A percentile compares a stretch with the other conserved stretches of the same genome.
These are phyloP conservation scores for Limnothrissa miodon DNA, from an alignment of 2,113 vertebrate species.

Conservation along the genomic window DNA sequence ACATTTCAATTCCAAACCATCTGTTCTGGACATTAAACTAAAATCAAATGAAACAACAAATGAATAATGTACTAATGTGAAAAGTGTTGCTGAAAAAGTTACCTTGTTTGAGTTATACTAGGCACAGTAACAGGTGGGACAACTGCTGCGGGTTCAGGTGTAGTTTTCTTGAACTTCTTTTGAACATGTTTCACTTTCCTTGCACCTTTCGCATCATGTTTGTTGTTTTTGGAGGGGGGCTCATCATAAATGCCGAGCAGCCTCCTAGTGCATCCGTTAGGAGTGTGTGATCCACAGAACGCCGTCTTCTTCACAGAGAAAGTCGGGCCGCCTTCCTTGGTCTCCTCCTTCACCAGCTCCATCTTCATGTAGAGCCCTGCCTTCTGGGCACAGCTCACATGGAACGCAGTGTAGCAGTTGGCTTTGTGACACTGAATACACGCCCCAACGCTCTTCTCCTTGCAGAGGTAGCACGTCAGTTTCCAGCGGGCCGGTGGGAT, in stretches of 20 bases:
- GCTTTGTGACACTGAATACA: conserved; percentile 98
- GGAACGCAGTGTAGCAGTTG: conserved; percentile 97
- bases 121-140: conserved; percentile 80
- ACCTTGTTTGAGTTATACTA: conserved; percentile 93
- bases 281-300: conserved; percentile 92
- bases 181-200: conserved; percentile 80
- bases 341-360: conserved; percentile 88
- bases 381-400: conserved; percentile 95
- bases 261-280: conserved; percentile 83
- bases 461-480: conserved; percentile 97
- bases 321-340: conserved; percentile 63
- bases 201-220: conserved; percentile 75
- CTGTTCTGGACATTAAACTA: background rate
- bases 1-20: background rate
- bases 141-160: conserved; percentile 73
- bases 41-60: background rate
- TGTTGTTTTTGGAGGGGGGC: conserved; percentile 80
- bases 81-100: conserved; percentile 36
- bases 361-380: conserved; percentile 95
- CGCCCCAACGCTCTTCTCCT: conserved; percentile 91
- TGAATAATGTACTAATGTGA: no score
- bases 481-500: conserved; percentile 97
- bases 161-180: conserved; percentile 81
- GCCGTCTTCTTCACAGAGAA: conserved; percentile 97
- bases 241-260: conserved; percentile 91